Percentiles rank a stretch among this genome's conserved stretches.
Evolutionary conservation across 2,113 vertebrate genomes (phyloP).

Genomic region (Cyphomyrus discorhynchus): DNA sequence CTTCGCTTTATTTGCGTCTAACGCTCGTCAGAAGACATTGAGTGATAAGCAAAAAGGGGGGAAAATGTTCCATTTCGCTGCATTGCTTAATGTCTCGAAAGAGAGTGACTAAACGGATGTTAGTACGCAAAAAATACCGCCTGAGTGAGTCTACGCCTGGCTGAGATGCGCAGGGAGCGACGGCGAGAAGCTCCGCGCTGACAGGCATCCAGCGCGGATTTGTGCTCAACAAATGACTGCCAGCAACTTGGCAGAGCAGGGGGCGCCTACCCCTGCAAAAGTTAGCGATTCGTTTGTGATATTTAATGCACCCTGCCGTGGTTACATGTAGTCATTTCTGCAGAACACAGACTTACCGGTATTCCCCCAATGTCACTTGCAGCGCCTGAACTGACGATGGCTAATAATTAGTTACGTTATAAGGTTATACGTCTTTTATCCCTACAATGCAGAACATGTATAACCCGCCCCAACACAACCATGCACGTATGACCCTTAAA

Average conservation of each 20-base stretch:
- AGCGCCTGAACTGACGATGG: not conserved
- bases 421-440: not conserved
- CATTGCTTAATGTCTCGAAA: constrained; percentile 17
- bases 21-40: constrained; percentile 40
- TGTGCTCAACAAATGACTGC: not conserved
- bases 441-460: not conserved
- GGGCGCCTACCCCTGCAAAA: not conserved
- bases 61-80: constrained; percentile 22
- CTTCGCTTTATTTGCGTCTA: constrained; percentile 42
- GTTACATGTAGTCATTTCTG: not conserved
- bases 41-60: constrained; percentile 24
- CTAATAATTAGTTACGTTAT: not conserved
- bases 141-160: not conserved
- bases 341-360: not conserved
- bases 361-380: not conserved
- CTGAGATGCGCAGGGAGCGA: constrained; percentile 7
- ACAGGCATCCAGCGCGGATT: constrained; percentile 5
- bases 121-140: not conserved
- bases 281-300: not conserved
- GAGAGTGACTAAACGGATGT: constrained; percentile 12
- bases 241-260: constrained; percentile 14
- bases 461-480: not conserved
- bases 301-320: not conserved
- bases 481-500: not conserved
- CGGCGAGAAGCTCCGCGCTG: constrained; percentile 22